Percentiles rank a stretch among this genome's conserved stretches.
Conservation (phyloP, 2,797 vertebrate species). For the Bufotes viridis region DNA sequence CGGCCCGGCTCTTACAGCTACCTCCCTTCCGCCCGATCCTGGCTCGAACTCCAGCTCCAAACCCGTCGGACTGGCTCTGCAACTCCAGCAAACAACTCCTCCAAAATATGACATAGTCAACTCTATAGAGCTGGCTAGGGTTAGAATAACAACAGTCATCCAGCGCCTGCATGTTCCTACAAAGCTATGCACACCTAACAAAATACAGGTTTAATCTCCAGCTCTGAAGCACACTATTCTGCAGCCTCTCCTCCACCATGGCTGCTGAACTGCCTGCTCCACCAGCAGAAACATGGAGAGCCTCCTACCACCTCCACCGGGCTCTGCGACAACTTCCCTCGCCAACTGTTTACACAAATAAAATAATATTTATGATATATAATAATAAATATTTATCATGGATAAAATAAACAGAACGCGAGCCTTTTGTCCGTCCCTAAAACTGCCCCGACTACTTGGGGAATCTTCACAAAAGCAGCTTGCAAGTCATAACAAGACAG, state of each 20-base stretch:
- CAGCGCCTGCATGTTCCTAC: conserved; percentile 69
- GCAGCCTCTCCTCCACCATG: conserved; percentile 42
- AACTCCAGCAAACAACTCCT: conserved; percentile 77
- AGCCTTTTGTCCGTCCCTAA: background rate
- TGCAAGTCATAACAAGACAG: conserved; percentile 58
- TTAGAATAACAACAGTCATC: conserved; percentile 73
- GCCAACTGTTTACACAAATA: background rate
- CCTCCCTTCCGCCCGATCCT: conserved; percentile 55
- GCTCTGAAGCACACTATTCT: conserved; percentile 12
- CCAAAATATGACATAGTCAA: conserved; percentile 73
- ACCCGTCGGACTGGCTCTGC: conserved; percentile 90
- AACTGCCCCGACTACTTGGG: conserved; percentile 40
- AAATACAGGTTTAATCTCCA: conserved; percentile 60
- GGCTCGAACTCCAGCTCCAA: conserved; percentile 71
- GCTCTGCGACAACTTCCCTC: background rate
- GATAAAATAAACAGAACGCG: no score
- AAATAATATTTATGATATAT: no score
- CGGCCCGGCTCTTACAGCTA: conserved; percentile 41
- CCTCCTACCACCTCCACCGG: background rate
- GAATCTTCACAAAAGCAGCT: conserved; percentile 32
- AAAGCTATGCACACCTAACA: conserved; percentile 63
- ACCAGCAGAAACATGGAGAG: conserved; percentile 13
- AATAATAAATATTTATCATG: no score
- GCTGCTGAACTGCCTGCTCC: conserved; percentile 5
- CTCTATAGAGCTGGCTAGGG: conserved; percentile 68